Conservation (phyloP, 2,113 vertebrate genomes). For the Prochilodus magdalenae region DNA sequence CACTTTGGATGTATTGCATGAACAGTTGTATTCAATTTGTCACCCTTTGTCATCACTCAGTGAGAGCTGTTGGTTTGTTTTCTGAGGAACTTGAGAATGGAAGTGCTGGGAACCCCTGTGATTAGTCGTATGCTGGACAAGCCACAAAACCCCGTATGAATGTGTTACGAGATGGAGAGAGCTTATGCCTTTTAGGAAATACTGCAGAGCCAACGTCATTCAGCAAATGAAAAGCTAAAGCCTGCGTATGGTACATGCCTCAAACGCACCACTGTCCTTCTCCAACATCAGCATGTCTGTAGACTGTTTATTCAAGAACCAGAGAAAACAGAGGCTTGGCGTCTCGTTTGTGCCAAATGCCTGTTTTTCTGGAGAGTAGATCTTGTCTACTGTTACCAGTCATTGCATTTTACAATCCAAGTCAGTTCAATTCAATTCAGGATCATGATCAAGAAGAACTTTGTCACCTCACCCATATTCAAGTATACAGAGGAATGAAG, state of each 20-base stretch:
- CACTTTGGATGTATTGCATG: conserved; percentile 13
- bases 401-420: not conserved
- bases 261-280: conserved; percentile 16
- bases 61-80: conserved; percentile 37
- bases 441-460: not conserved
- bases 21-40: conserved; percentile 26
- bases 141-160: conserved; percentile 7
- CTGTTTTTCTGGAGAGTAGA: not conserved
- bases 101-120: conserved; percentile 30
- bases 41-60: conserved; percentile 31
- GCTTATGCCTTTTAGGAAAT: conserved; percentile 31
- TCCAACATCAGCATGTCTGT: conserved; percentile 18
- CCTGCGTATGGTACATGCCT: not conserved
- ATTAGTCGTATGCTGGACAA: conserved; percentile 18
- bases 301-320: conserved; percentile 32
- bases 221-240: conserved; percentile 24
- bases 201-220: conserved; percentile 30
- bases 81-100: conserved; percentile 13
- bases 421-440: not conserved
- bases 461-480: not conserved
- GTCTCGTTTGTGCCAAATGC: conserved; percentile 1
- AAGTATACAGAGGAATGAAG: not conserved
- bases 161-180: conserved; percentile 32
- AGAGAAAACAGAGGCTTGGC: conserved; percentile 21
- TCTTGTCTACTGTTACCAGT: conserved; percentile 9